Evolutionary conservation across 2,113 vertebrate species (phyloP).

Genomic region (Hirundichthys speculiger): DNA sequence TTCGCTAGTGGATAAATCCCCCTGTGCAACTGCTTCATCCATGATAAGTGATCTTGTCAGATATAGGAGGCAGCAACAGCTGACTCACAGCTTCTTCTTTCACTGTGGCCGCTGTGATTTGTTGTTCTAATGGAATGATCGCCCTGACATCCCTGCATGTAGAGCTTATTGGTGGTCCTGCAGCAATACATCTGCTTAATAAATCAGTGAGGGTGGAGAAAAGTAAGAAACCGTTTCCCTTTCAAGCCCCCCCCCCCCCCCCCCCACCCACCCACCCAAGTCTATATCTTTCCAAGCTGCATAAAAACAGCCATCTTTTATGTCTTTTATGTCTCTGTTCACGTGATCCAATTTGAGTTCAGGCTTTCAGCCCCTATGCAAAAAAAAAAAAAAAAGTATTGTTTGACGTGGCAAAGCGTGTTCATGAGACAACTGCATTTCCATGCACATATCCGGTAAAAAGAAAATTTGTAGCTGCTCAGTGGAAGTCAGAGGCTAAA

Average conservation of each 20-base stretch:
- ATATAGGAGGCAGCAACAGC: conserved; percentile 19
- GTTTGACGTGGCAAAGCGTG: background rate
- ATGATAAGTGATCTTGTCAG: conserved; percentile 35
- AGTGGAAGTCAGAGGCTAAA: background rate
- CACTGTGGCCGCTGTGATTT: conserved; percentile 43
- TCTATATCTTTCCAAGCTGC: background rate
- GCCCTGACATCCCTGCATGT: conserved; percentile 15
- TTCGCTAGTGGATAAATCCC: conserved; percentile 27
- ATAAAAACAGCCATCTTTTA: conserved; percentile 3
- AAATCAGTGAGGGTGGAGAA: conserved; percentile 43
- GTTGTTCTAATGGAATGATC: conserved; percentile 45
- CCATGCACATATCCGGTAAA: background rate
- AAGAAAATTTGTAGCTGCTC: background rate
- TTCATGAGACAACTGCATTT: background rate
- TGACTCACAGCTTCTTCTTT: conserved; percentile 29
- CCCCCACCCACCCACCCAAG: background rate
- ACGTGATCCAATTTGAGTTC: background rate
- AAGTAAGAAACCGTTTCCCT: conserved; percentile 17
- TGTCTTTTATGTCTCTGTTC: background rate
- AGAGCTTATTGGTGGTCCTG: conserved; percentile 38
- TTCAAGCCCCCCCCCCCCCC: conserved; percentile 14
- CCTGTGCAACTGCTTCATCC: conserved; percentile 14
- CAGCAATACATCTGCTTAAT: conserved; percentile 32
- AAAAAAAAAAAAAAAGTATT: background rate
- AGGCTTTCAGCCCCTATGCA: background rate